These are phyloP conservation scores for Ormia ochracea DNA, from an alignment of 2,888 invertebrate genomes.

Conservation along the genomic window DNA sequence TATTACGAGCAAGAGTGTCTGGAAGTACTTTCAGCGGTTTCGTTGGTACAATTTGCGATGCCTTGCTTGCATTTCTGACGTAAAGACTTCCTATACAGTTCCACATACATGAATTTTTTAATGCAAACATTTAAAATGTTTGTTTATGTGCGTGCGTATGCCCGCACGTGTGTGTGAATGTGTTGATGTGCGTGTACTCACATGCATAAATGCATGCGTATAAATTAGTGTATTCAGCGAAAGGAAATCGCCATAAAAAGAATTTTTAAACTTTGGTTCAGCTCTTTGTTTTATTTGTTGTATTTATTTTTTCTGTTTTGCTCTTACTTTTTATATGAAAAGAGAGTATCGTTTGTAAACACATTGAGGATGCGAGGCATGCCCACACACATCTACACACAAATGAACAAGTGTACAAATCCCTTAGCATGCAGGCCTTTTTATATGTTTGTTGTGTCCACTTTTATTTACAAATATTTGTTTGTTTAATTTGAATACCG, in stretches of 20 bases:
- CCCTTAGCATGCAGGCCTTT: slow-evolving; percentile 12
- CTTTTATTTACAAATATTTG: slow-evolving; percentile 51
- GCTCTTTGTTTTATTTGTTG: slow-evolving; percentile 8
- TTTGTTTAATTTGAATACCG: slow-evolving; percentile 37
- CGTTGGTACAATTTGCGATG: background rate
- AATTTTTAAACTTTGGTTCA: slow-evolving; percentile 41
- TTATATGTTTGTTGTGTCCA: slow-evolving; percentile 40
- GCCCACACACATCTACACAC: background rate
- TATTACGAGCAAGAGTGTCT: too few species aligned
- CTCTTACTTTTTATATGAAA: background rate
- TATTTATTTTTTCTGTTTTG: background rate
- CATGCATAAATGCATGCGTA: slow-evolving; percentile 43
- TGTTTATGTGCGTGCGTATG: slow-evolving; percentile 9
- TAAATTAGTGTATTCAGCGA: slow-evolving; percentile 62
- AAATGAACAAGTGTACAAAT: background rate
- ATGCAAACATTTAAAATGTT: slow-evolving; percentile 30
- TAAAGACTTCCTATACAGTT: too few species aligned
- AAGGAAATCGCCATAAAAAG: slow-evolving; percentile 59
- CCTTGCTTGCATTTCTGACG: background rate
- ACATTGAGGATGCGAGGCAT: background rate
- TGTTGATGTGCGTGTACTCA: background rate
- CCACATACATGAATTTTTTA: background rate
- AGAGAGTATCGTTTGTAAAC: slow-evolving; percentile 4
- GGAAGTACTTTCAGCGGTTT: too few species aligned
- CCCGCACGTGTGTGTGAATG: background rate